Percentiles rank a stretch among this genome's conserved stretches.
phyloP scores from a whole-genome alignment of 2,888 invertebrate species.

The Stenichneumon culpator region DNA sequence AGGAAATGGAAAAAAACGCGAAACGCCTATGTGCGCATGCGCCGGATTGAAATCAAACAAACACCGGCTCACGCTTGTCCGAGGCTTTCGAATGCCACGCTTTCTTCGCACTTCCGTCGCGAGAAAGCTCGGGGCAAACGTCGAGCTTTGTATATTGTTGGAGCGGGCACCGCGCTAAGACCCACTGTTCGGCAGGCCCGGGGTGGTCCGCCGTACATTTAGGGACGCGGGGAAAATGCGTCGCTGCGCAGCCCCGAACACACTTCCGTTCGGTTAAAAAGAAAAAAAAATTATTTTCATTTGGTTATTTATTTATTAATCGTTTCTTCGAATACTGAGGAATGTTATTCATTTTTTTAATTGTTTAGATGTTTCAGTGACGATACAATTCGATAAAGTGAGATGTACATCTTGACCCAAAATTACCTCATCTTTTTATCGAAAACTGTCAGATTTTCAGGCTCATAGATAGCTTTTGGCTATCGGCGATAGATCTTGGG shows the following conservation, averaged over 20 bases:
- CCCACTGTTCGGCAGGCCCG: constrained; percentile 46
- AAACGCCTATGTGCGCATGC: constrained; percentile 39
- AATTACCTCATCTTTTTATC: too few species aligned
- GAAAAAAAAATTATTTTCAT: neutral
- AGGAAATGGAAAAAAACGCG: constrained; percentile 44
- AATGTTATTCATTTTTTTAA: too few species aligned
- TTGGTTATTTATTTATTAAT: too few species aligned
- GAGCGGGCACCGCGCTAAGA: constrained; percentile 53
- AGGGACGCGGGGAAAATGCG: neutral
- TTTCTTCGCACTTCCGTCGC: constrained; percentile 67
- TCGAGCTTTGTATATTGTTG: constrained; percentile 66
- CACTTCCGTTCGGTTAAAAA: neutral
- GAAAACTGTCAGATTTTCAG: too few species aligned
- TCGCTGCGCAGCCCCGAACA: neutral
- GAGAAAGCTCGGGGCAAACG: constrained; percentile 52
- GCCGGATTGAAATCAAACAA: constrained; percentile 68
- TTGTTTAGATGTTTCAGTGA: too few species aligned
- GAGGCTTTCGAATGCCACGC: constrained; percentile 41
- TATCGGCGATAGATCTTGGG: too few species aligned
- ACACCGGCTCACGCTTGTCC: constrained; percentile 55
- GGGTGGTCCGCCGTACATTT: constrained; percentile 58
- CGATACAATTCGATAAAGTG: too few species aligned
- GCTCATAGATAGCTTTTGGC: too few species aligned
- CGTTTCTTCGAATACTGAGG: too few species aligned
- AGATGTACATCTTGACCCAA: too few species aligned